Base-by-base conservation (phyloP, 2,888 invertebrate genomes). In the Caenorhabditis angaria region DNA sequence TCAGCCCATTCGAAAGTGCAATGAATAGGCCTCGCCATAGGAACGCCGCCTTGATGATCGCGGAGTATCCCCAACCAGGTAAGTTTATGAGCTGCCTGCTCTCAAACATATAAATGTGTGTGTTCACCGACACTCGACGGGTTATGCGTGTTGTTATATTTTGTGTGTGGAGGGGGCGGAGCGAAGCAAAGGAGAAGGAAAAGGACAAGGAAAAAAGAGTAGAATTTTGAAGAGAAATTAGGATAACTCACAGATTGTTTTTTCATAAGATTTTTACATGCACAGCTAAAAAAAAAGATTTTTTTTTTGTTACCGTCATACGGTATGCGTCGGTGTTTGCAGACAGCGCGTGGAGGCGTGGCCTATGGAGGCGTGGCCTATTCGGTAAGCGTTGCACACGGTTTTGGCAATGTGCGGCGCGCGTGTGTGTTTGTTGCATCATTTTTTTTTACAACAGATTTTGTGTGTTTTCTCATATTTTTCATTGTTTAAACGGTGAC, bases 11-110 rank as follows among this genome's bases (percentile, higher is more conserved):
- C 41, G 41, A 41, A 41, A 41, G 41, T 41, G 41, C 41, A 41
- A 41, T 41, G 41, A 41, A 41, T 41, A 41, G 41, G 41, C 41
- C 41, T 41, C 41, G 41, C 41, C 41, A 41, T 41, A 41, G 41
- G 41, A 41, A 41, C 41, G 41, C 41, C 41, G 41, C 41, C 41
- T 41, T 41, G 41, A 41, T 41, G 41, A 41, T 41, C 41, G 41
- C 41, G 41, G 18, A 12, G 41, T 41, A 41, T 41, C 41, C 41
- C 41, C 41, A 41, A 41, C 41, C 41, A 41, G 41, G 41, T 41
- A 41, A 41, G 41, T 41, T 41, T 41, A 41, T 41, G 41, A 41
- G 41, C 41, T 12, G 8, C 18, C 41, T 12, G 6, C 41, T 12
- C 10, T 18, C 18, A 41, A 41, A 41, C 14, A 41, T 41, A 41